Evolutionary conservation across 2,797 vertebrate species (phyloP), one percentile per base, ranked within the genome.

Genomic region (Mareca strepera): DNA sequence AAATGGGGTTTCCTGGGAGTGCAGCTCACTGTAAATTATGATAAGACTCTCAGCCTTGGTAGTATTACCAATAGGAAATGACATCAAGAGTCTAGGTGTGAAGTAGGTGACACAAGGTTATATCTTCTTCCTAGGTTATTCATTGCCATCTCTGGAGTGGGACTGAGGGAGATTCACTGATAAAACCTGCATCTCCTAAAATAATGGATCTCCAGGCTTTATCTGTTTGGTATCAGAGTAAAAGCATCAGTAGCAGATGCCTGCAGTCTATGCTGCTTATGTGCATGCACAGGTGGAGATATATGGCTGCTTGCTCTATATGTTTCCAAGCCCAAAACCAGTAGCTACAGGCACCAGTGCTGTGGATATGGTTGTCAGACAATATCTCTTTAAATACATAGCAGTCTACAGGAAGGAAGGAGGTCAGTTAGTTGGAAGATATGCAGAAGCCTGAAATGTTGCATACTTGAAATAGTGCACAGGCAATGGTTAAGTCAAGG

Each of bases 241-340:
- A 67, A 55, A 67, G n/a, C 7, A 67, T 25, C n/a, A 74, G 9
- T 22, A 60, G 41, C 37, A 90, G 15, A 28, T 62, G 13, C 9
- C 33, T 6, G 7, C 5, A 3, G 9, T 66, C 18, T 56, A 1
- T 13, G 26, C 18, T 6, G 3, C 4, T 1, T 1, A 35, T 13
- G 11, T 39, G 6, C 5, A 0, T 20, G 6, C 29, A 64, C 13
- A 46, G 15, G 4, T 12, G 62, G 53, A 50, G 37, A 29, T 17
- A 75, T 56, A 11, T 44, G 1, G 7, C 60, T 83, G 9, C 50
- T 76, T 77, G 23, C 17, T 4, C 9, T 58, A n/a, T 4, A 35
- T 12, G 37, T 52, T 76, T 83, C 33, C 44, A 53, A 85, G 16
- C 13, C 28, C 17, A 12, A 3, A 9, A 20, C 6, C 7, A 68